A percentile compares a stretch with the other conserved stretches of the same genome.
Conservation (phyloP, 2,113 vertebrate genomes). For the Verasper variegatus region DNA sequence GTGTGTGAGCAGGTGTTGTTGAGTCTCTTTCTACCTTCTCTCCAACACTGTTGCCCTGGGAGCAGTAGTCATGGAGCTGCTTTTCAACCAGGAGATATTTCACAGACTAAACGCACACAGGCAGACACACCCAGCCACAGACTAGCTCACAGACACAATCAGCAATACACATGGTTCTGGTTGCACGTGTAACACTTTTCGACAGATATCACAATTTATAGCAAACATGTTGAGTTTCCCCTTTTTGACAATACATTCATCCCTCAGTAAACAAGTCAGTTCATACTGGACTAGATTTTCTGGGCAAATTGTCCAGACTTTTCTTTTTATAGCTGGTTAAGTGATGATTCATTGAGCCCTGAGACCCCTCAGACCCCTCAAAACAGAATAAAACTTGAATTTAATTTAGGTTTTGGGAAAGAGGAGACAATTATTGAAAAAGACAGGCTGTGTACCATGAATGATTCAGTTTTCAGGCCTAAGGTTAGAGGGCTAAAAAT, state of each 20-base stretch:
- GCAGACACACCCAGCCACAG: slow-evolving; percentile 14
- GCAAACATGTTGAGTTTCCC: not conserved
- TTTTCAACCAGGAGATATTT: slow-evolving; percentile 68
- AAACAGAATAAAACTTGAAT: slow-evolving; percentile 10
- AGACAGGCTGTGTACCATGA: not conserved
- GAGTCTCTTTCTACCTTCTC: slow-evolving; percentile 48
- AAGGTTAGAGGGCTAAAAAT: not conserved
- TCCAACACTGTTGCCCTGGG: slow-evolving; percentile 71
- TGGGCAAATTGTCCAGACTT: not conserved
- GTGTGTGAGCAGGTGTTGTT: slow-evolving; percentile 43
- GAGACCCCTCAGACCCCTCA: slow-evolving; percentile 1
- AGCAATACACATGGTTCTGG: slow-evolving; percentile 8
- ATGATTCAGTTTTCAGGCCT: slow-evolving; percentile 6
- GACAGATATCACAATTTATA: not conserved
- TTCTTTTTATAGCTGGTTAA: slow-evolving; percentile 6
- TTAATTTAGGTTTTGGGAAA: not conserved
- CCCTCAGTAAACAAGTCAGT: not conserved
- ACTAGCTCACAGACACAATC: slow-evolving; percentile 10
- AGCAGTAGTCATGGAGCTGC: slow-evolving; percentile 74
- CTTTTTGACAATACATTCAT: not conserved
- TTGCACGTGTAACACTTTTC: slow-evolving; percentile 11
- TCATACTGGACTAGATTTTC: not conserved
- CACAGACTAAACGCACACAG: slow-evolving; percentile 31
- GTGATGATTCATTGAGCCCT: slow-evolving; percentile 9
- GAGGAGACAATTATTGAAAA: slow-evolving; percentile 7